Evolutionary conservation across 1,140 invertebrate genomes (phyloP), one percentile per base, ranked within the genome.

Genomic region (Cataglyphis hispanica): DNA sequence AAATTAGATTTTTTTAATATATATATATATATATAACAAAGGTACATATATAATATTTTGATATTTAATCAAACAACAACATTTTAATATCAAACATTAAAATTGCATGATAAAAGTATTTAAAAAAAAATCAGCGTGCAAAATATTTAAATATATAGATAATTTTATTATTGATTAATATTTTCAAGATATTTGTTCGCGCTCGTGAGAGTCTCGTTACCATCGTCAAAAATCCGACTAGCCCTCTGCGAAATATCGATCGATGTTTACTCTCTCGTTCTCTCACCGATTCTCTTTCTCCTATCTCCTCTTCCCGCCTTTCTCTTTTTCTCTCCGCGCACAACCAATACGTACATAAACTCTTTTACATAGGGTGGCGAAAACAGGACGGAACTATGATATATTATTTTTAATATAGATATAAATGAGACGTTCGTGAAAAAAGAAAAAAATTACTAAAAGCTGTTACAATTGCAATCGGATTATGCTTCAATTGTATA

Each of bases 171-270:
- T 43, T 19, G 5, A 27, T 31, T 50, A 72, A 72, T 72, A 10
- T 37, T 19, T 19, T 50, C 46, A 19, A 58, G 56, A 37, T 16
- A 50, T 1, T 80, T 70, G 64, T 80, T 80, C 46, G 37, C 13
- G 27, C 50, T 86, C 85, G 64, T 53, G 83, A 67, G 84, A 31
- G 83, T 77, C 86, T 92, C 78, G n/a, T 60, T 89, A 85, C 92
- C 90, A 87, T 93, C 90, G 88, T 87, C 86, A 85, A 91, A 90
- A 93, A 91, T 76, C 87, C 70, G 74, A 70, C 67, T 76, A 85
- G 87, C 78, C 84, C 90, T 91, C 88, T 80, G 89, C 89, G 87
- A 92, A 93, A 94, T 94, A 94, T 93, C 93, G 93, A 94, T 91
- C 93, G 92, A 63, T 87, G 85, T 91, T 92, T 89, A 83, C 72